Base-by-base conservation (phyloP, 2,888 invertebrate genomes). In the Dorcus parallelipipedus region DNA sequence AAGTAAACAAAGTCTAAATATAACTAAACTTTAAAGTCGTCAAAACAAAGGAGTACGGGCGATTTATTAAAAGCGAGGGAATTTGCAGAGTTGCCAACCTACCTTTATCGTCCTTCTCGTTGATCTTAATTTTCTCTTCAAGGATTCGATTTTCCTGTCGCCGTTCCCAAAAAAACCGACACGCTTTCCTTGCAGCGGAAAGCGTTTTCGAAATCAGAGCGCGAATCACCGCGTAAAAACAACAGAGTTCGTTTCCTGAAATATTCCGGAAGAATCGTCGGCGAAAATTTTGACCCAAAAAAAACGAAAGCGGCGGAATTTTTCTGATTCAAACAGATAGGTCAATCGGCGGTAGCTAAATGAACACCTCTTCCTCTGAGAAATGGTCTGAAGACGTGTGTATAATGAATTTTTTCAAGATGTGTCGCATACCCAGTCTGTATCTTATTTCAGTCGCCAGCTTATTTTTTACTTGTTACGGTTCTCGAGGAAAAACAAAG, bases 351-450 rank as follows among this genome's bases (percentile, higher is more conserved):
- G n/a, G 40, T 38, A 47, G 63, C 64, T 66, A 66, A 60, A 66
- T 61, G 20, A 47, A 58, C 9, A 55, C 62, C 51, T 56, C 58
- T 69, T 76, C 73, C 84, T 89, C 89, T 83, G 88, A 86, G 77
- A 87, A 90, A 76, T 90, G 90, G 69, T 89, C 88, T 67, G 89
- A 89, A 66, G 88, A 88, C 64, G 90, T 90, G 80, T 90, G 88
- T 74, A 89, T 82, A 79, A 90, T 90, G 73, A 88, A 87, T 73
- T 76, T 87, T 84, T 76, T 85, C 81, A 78, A 87, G 80, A 79
- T 87, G 85, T 83, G 86, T 85, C 88, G 87, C 89, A 89, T 89
- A 83, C 87, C 87, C 84, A 87, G 84, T 80, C 86, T 85, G 79
- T 81, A 81, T 78, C 81, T 80, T 70, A 82, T 81, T 78, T 81